Conservation (phyloP, 2,888 invertebrate species). For the Camponotus fellah region DNA sequence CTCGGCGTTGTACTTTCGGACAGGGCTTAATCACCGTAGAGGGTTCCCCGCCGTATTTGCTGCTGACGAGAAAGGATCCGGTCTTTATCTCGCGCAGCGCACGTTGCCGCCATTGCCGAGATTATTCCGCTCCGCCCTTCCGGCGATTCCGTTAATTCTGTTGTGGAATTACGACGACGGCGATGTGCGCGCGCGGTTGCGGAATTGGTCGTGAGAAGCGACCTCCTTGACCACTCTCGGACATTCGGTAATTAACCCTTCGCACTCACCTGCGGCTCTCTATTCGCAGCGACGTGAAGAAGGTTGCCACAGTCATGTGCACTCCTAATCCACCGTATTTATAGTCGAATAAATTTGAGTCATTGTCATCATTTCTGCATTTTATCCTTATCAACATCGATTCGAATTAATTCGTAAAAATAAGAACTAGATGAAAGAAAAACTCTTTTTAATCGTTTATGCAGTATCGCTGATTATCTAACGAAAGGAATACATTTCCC, state of each 20-base stretch:
- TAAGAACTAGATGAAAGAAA: background rate
- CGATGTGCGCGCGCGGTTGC: conserved; percentile 51
- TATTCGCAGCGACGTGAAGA: conserved; percentile 23
- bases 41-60: conserved; percentile 63
- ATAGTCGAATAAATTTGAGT: conserved; percentile 29
- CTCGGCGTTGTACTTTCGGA: conserved; percentile 72
- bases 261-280: conserved; percentile 35
- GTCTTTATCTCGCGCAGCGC: conserved; percentile 71
- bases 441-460: background rate
- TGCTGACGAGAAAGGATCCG: conserved; percentile 71
- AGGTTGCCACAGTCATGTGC: conserved; percentile 30
- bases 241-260: conserved; percentile 55
- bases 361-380: background rate
- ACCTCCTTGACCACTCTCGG: conserved; percentile 39
- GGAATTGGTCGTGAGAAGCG: conserved; percentile 40
- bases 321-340: conserved; percentile 21
- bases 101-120: conserved; percentile 71
- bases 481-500: background rate
- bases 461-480: background rate
- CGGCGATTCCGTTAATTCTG: conserved; percentile 69
- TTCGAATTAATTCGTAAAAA: background rate
- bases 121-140: conserved; percentile 70
- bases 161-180: conserved; percentile 63
- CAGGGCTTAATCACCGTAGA: conserved; percentile 74
- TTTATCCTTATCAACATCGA: background rate